These are phyloP conservation scores for Megathymus violae DNA, from an alignment of 1,140 invertebrate species.

Conservation along the genomic window DNA sequence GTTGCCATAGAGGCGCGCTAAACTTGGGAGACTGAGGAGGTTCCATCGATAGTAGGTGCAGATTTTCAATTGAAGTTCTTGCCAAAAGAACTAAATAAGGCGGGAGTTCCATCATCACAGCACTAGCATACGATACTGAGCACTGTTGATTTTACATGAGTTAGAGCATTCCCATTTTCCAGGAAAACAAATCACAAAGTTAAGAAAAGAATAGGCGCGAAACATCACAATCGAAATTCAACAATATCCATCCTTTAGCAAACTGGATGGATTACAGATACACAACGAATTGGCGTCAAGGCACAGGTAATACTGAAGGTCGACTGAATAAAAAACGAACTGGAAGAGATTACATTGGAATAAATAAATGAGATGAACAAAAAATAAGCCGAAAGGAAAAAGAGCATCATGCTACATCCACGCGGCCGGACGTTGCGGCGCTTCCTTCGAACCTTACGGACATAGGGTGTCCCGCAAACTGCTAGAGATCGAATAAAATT, in stretches of 20 bases:
- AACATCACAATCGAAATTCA: constrained; percentile 12
- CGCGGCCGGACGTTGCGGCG: constrained; percentile 82
- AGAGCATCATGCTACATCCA: constrained; percentile 81
- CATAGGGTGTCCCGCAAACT: too few relatives aligned
- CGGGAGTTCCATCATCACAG: constrained; percentile 79
- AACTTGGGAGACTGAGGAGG: constrained; percentile 83
- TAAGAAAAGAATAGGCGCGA: constrained; percentile 7
- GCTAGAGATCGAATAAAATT: too few relatives aligned
- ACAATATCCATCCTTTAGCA: constrained; percentile 42
- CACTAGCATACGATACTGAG: constrained; percentile 43
- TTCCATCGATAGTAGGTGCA: constrained; percentile 71
- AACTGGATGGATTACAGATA: constrained; percentile 44
- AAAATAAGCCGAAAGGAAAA: constrained; percentile 80
- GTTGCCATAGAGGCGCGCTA: constrained; percentile 81
- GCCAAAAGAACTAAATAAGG: constrained; percentile 74
- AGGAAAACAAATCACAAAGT: constrained; percentile 27
- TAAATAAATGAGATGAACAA: constrained; percentile 84
- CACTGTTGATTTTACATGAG: constrained; percentile 18
- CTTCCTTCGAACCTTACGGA: constrained; percentile 71
- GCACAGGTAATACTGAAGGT: constrained; percentile 83
- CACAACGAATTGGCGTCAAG: constrained; percentile 70
- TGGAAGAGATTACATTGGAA: constrained; percentile 84
- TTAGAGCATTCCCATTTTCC: constrained; percentile 33
- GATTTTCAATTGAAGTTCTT: constrained; percentile 58
- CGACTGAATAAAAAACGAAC: constrained; percentile 84